phyloP scores from a whole-genome alignment of 2,113 vertebrate genomes.

The Mus pahari region DNA sequence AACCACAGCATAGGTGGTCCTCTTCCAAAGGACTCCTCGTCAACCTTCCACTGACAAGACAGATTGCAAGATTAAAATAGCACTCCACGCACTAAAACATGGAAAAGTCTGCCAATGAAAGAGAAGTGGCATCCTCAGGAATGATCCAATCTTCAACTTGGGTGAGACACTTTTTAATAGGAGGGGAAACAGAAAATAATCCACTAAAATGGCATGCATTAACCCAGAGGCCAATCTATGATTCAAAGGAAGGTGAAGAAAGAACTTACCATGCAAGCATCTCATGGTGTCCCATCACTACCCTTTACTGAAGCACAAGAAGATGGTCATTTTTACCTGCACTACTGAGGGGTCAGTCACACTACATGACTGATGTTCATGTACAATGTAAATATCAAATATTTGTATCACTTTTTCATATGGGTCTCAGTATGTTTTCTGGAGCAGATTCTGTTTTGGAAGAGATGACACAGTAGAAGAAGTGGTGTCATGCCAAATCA shows the following conservation, averaged over 20 bases:
- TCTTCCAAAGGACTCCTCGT: not conserved
- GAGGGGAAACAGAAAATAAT: not conserved
- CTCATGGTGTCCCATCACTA: not conserved
- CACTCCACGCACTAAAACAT: not conserved
- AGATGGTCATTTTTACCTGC: not conserved
- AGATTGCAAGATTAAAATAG: not conserved
- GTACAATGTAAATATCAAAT: conserved; percentile 3
- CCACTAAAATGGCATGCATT: not conserved
- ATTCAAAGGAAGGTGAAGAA: conserved; percentile 43
- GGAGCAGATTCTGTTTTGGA: not conserved
- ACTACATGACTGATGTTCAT: not conserved
- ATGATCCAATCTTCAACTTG: not conserved
- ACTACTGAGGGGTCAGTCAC: not conserved
- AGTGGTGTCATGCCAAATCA: not conserved
- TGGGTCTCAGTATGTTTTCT: conserved; percentile 10
- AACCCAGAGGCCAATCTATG: conserved; percentile 1
- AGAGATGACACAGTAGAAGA: not conserved
- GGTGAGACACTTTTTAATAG: conserved; percentile 39
- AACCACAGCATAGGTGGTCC: not conserved
- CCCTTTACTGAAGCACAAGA: not conserved
- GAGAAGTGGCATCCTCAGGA: not conserved
- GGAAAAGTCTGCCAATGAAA: not conserved
- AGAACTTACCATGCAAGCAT: not conserved
- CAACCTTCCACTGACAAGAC: not conserved
- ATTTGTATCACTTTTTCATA: not conserved